Conservation (phyloP, 2,888 invertebrate species). For the Hydropsyche betteni region DNA sequence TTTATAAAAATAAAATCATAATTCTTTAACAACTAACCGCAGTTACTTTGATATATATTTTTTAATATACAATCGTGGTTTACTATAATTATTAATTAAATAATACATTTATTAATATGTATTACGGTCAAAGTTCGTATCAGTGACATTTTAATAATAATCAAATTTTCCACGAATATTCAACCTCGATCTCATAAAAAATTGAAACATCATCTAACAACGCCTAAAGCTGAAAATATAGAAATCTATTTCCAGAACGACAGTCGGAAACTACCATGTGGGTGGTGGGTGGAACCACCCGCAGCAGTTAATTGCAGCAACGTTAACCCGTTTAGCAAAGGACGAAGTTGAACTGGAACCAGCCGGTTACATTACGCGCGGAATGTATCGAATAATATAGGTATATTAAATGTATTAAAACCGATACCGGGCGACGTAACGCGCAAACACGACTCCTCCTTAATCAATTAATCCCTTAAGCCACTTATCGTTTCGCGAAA, state of each 20-base stretch:
- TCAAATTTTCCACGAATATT: too few species aligned
- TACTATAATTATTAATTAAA: too few species aligned
- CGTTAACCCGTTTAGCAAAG: conserved; percentile 31
- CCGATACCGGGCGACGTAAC: conserved; percentile 11
- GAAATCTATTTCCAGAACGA: background rate
- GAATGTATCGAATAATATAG: conserved; percentile 18
- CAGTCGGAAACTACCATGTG: conserved; percentile 6
- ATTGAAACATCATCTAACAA: background rate
- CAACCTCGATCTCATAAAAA: background rate
- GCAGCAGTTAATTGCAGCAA: conserved; percentile 36
- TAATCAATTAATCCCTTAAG: conserved; percentile 38
- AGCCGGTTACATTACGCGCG: background rate
- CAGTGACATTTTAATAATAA: too few species aligned
- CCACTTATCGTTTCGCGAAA: conserved; percentile 28
- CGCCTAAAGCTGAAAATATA: too few species aligned
- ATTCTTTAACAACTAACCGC: too few species aligned
- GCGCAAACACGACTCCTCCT: conserved; percentile 16
- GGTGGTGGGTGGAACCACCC: conserved; percentile 5
- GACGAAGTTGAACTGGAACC: conserved; percentile 9
- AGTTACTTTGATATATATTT: too few species aligned
- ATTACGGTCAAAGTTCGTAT: too few species aligned
- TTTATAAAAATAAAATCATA: too few species aligned
- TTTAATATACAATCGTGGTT: too few species aligned
- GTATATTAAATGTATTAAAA: conserved; percentile 19
- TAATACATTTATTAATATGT: too few species aligned